Evolutionary conservation across 2,113 vertebrate genomes (phyloP).

Genomic region (Atrichornis clamosus): DNA sequence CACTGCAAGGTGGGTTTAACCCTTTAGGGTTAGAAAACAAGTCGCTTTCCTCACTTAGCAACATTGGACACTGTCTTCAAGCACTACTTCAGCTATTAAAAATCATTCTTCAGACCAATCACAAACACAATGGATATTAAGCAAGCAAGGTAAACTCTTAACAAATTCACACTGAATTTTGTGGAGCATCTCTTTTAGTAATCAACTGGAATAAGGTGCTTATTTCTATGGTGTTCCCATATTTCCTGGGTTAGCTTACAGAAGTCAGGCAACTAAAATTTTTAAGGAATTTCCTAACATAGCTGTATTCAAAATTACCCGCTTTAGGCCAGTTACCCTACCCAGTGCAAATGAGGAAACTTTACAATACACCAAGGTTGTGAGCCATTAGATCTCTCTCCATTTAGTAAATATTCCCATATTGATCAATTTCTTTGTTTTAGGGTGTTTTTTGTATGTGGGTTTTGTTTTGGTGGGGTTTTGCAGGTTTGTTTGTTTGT

Average conservation of each 20-base stretch:
- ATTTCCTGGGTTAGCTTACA: background rate
- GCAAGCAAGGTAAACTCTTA: background rate
- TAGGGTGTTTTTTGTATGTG: background rate
- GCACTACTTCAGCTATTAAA: background rate
- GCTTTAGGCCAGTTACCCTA: background rate
- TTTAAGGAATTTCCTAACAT: background rate
- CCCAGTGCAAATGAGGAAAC: background rate
- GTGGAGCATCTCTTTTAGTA: background rate
- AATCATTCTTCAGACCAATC: background rate
- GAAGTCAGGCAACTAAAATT: background rate
- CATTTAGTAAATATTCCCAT: background rate
- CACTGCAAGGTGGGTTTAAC: background rate
- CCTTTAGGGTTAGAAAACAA: background rate
- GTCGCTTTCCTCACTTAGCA: background rate
- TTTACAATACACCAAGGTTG: background rate
- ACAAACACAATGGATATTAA: background rate
- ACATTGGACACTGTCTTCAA: background rate
- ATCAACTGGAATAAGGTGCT: background rate
- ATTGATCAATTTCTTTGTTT: background rate
- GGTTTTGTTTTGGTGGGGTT: too few species aligned
- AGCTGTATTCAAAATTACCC: background rate
- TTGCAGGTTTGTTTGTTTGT: background rate
- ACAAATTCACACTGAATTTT: background rate
- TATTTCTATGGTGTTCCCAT: background rate
- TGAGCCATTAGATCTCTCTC: background rate